Evolutionary conservation across 2,797 vertebrate genomes (phyloP).

Genomic region (Poeciliopsis presidionis): DNA sequence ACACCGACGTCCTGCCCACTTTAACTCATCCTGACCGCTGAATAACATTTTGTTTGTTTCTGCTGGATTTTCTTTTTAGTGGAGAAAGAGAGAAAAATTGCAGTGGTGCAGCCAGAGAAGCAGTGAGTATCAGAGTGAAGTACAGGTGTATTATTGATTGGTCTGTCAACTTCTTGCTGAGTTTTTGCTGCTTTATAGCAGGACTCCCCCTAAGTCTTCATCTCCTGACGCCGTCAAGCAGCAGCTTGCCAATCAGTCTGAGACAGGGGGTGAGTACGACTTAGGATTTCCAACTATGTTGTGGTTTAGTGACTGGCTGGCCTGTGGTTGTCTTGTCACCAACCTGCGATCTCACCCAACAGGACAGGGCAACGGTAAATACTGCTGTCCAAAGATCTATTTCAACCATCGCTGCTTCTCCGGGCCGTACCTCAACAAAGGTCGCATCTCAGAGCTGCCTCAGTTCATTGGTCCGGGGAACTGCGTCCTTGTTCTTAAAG

Average conservation of each 20-base stretch:
- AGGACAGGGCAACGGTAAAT: slow-evolving; percentile 93
- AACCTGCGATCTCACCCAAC: slow-evolving; percentile 21
- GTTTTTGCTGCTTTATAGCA: slow-evolving; percentile 57
- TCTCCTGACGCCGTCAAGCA: slow-evolving; percentile 80
- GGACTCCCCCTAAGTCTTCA: slow-evolving; percentile 73
- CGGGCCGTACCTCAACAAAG: slow-evolving; percentile 98
- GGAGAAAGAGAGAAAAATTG: slow-evolving; percentile 91
- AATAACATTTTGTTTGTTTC: slow-evolving; percentile 11
- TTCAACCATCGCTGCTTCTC: slow-evolving; percentile 99
- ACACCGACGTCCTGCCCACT: slow-evolving; percentile 1
- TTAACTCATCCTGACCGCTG: slow-evolving; percentile 2
- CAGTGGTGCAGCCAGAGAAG: slow-evolving; percentile 95
- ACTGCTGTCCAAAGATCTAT: slow-evolving; percentile 98
- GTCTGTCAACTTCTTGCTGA: slow-evolving; percentile 22
- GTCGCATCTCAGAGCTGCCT: slow-evolving; percentile 96
- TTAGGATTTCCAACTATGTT: not conserved
- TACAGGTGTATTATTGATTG: slow-evolving; percentile 2
- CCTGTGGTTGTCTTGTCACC: slow-evolving; percentile 1
- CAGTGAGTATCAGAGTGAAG: slow-evolving; percentile 84
- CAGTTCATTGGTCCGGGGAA: slow-evolving; percentile 97
- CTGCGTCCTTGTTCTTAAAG: slow-evolving; percentile 97
- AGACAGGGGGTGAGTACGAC: slow-evolving; percentile 78
- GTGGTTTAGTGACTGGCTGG: not conserved
- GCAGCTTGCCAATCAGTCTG: slow-evolving; percentile 76
- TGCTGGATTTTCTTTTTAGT: slow-evolving; percentile 80